These are phyloP conservation scores for Poeciliopsis prolifica DNA, from an alignment of 2,113 vertebrate species.

Conservation along the genomic window DNA sequence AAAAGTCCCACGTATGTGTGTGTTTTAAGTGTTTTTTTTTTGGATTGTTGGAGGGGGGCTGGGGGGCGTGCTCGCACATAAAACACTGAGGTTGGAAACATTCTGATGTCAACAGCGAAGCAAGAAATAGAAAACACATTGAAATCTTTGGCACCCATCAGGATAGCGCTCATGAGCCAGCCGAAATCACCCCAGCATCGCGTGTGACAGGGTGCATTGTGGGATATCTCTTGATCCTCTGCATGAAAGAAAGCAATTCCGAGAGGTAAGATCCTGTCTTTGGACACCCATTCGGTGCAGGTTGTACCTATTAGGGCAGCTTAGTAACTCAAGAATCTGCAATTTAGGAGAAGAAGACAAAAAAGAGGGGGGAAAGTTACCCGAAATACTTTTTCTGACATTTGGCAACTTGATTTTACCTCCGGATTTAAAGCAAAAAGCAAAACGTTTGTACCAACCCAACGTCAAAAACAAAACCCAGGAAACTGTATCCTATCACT, in stretches of 20 bases:
- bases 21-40: constrained; percentile 28
- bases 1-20: constrained; percentile 47
- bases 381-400: constrained; percentile 43
- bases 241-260: constrained; percentile 48
- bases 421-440: constrained; percentile 54
- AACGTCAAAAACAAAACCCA: constrained; percentile 67
- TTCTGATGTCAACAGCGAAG: constrained; percentile 83
- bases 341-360: constrained; percentile 67
- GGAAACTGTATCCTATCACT: constrained; percentile 92
- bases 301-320: constrained; percentile 84
- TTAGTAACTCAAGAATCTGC: constrained; percentile 84
- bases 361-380: constrained; percentile 50
- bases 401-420: constrained; percentile 20
- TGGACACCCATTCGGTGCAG: constrained; percentile 72
- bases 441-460: constrained; percentile 51
- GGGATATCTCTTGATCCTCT: constrained; percentile 74
- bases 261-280: constrained; percentile 69
- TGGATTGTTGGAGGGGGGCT: neutral
- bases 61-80: constrained; percentile 40
- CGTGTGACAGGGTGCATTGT: constrained; percentile 73
- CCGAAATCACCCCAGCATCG: constrained; percentile 76
- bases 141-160: constrained; percentile 76
- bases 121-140: constrained; percentile 87
- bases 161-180: constrained; percentile 77
- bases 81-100: constrained; percentile 83